Conservation (phyloP, 2,888 invertebrate species). For the Aporophyla nigra region DNA sequence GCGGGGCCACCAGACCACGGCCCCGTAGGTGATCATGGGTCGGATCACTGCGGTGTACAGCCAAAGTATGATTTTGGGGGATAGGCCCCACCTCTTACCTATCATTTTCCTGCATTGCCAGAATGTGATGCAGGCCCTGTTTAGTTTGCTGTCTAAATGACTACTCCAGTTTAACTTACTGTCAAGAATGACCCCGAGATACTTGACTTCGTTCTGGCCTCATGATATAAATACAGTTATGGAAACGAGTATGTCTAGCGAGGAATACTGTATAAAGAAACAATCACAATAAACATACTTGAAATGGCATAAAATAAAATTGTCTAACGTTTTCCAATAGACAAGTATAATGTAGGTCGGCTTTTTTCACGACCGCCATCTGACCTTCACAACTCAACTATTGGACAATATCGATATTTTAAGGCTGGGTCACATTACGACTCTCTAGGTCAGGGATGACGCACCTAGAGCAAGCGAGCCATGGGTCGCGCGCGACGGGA, state of each 20-base stretch:
- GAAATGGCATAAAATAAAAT: constrained; percentile 5
- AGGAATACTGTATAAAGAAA: background rate
- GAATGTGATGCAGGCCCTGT: no score
- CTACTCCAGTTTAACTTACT: no score
- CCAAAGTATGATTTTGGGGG: no score
- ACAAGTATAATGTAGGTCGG: constrained; percentile 1
- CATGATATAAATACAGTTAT: background rate
- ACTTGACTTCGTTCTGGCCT: no score
- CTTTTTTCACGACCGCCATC: constrained; percentile 17
- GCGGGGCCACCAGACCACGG: no score
- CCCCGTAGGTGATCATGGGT: no score
- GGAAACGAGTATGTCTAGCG: background rate
- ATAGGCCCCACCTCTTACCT: no score
- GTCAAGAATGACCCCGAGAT: no score
- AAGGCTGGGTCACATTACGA: constrained; percentile 28
- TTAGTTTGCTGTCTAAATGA: no score
- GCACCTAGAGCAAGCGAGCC: background rate
- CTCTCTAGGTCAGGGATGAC: constrained; percentile 46
- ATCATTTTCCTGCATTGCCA: no score
- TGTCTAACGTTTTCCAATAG: constrained; percentile 14
- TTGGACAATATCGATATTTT: constrained; percentile 45
- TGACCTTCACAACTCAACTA: constrained; percentile 17
- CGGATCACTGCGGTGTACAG: no score
- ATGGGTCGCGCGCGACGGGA: background rate
- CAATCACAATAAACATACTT: constrained; percentile 10